Conservation (phyloP, 2,113 vertebrate genomes). For the Plecotus auritus region DNA sequence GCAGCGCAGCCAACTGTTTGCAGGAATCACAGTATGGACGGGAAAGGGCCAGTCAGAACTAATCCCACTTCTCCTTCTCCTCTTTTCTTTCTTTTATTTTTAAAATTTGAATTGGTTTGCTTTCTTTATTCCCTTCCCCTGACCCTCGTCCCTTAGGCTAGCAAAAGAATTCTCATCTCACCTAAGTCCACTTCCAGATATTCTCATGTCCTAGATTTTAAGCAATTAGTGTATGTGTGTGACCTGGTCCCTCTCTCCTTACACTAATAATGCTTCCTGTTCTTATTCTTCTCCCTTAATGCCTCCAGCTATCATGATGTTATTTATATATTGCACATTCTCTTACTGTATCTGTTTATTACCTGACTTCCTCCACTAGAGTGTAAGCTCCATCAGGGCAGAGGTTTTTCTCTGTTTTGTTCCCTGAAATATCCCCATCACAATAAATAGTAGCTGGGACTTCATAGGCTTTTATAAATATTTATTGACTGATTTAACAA, state of each 20-base stretch:
- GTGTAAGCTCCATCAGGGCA: background rate
- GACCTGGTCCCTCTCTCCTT: background rate
- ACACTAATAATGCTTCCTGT: background rate
- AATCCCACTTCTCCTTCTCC: background rate
- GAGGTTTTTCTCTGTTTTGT: background rate
- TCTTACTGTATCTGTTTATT: background rate
- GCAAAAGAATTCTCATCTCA: background rate
- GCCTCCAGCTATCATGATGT: background rate
- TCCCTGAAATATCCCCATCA: background rate
- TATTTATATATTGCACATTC: background rate
- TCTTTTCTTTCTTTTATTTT: background rate
- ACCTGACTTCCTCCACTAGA: background rate
- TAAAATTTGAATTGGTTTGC: background rate
- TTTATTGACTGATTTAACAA: background rate
- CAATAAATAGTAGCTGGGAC: background rate
- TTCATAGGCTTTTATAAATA: background rate
- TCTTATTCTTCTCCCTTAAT: background rate
- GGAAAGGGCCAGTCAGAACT: accelerated
- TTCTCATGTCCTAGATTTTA: too few species aligned
- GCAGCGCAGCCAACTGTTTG: background rate
- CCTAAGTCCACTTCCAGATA: background rate
- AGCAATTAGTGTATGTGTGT: accelerated
- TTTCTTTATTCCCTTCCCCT: background rate
- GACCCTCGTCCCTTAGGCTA: background rate
- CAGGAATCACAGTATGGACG: background rate